Conservation (phyloP, 1,140 invertebrate species). For the Condylostylus longicornis region DNA sequence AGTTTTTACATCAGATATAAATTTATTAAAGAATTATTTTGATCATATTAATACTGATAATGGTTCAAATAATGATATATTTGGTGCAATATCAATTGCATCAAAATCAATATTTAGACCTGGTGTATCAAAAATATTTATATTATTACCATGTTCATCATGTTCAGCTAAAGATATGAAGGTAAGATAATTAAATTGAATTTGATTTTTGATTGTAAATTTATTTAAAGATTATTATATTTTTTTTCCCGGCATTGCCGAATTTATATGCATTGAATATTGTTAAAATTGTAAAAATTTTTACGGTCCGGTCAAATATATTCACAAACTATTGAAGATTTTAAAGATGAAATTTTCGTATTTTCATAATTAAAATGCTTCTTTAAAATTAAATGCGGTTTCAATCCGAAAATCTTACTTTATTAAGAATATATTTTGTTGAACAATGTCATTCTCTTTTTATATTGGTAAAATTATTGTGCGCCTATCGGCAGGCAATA, state of each 20-base stretch:
- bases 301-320: not conserved
- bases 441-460: no score
- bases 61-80: slow-evolving; percentile 44
- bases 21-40: slow-evolving; percentile 38
- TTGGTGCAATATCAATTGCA: slow-evolving; percentile 59
- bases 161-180: slow-evolving; percentile 52
- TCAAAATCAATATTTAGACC: slow-evolving; percentile 63
- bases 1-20: slow-evolving; percentile 44
- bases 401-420: no score
- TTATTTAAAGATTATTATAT: no score
- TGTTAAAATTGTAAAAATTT: not conserved
- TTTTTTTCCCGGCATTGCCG: not conserved
- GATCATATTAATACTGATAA: slow-evolving; percentile 43
- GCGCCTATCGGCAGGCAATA: no score
- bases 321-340: no score
- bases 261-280: not conserved
- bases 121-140: slow-evolving; percentile 68
- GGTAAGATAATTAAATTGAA: no score
- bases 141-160: slow-evolving; percentile 63
- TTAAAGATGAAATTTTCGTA: no score
- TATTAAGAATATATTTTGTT: no score
- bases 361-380: no score
- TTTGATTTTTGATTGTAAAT: not conserved
- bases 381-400: no score
- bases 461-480: no score